Percentiles rank a stretch among this genome's conserved stretches.
Conservation (phyloP, 2,888 invertebrate species). For the Argyresthia goedartella region DNA sequence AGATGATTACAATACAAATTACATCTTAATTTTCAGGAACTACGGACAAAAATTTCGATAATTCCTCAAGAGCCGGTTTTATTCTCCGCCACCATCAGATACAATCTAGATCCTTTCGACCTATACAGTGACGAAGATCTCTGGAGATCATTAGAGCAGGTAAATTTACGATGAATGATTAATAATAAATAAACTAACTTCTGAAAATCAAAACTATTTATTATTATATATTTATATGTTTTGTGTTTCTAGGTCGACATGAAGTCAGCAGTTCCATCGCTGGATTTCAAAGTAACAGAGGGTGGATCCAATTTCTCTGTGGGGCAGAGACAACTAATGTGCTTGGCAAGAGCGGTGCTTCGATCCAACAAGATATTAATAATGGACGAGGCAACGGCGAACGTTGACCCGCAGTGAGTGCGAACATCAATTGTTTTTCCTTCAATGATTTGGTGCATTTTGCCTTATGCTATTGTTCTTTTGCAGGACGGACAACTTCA, state of each 20-base stretch:
- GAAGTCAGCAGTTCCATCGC: constrained; percentile 74
- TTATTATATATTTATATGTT: too few relatives aligned
- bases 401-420: constrained; percentile 85
- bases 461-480: neutral
- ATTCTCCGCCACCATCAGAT: constrained; percentile 78
- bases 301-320: constrained; percentile 88
- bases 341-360: constrained; percentile 89
- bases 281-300: constrained; percentile 80
- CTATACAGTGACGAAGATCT: constrained; percentile 76
- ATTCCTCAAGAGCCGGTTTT: constrained; percentile 87
- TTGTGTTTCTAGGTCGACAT: constrained; percentile 73
- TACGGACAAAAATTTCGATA: constrained; percentile 74
- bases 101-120: constrained; percentile 76
- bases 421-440: neutral
- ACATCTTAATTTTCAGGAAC: constrained; percentile 51
- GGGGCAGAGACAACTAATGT: constrained; percentile 91
- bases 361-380: constrained; percentile 87
- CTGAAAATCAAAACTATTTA: too few relatives aligned
- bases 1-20: constrained; percentile 1
- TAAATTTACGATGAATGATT: too few relatives aligned
- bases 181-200: too few relatives aligned
- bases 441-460: neutral
- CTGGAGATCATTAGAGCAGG: constrained; percentile 82
- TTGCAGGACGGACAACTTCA: constrained; percentile 80
- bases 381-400: constrained; percentile 94